These are phyloP conservation scores for Otolemur garnettii DNA, from an alignment of 2,113 vertebrate genomes.

Conservation along the genomic window DNA sequence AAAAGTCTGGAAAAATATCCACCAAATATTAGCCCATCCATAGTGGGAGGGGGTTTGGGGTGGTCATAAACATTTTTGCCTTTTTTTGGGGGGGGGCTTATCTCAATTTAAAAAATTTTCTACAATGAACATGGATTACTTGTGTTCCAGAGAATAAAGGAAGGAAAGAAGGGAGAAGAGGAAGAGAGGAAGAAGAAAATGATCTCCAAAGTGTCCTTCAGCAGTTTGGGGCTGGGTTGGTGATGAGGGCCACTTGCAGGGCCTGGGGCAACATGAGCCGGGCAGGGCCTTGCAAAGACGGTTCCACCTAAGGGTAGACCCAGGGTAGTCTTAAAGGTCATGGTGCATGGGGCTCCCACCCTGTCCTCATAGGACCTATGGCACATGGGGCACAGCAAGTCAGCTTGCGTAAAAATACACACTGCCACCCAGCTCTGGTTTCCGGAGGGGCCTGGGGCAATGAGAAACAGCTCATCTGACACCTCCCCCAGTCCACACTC, in stretches of 20 bases:
- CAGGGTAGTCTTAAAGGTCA: slow-evolving; percentile 23
- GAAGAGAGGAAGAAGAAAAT: neutral
- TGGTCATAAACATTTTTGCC: neutral
- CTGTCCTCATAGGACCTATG: neutral
- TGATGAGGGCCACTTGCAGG: accelerated
- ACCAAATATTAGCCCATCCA: neutral
- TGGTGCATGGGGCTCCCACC: accelerated
- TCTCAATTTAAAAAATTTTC: neutral
- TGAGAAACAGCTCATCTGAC: neutral
- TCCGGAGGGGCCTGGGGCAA: neutral
- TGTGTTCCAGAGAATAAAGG: neutral
- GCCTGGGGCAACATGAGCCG: neutral
- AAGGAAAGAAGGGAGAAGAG: neutral
- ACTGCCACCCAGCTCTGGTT: neutral
- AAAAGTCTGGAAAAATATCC: neutral
- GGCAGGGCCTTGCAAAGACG: too few species aligned
- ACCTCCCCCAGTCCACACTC: neutral
- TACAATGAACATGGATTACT: neutral
- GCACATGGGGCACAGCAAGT: neutral
- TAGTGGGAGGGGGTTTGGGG: too few species aligned
- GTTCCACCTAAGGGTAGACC: neutral
- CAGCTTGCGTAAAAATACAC: neutral
- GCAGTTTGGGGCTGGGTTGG: neutral
- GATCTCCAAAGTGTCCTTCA: neutral
- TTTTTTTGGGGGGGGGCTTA: neutral